These are phyloP conservation scores for Metridium senile DNA, from an alignment of 92 coral and sea anemone species.

Conservation along the genomic window DNA sequence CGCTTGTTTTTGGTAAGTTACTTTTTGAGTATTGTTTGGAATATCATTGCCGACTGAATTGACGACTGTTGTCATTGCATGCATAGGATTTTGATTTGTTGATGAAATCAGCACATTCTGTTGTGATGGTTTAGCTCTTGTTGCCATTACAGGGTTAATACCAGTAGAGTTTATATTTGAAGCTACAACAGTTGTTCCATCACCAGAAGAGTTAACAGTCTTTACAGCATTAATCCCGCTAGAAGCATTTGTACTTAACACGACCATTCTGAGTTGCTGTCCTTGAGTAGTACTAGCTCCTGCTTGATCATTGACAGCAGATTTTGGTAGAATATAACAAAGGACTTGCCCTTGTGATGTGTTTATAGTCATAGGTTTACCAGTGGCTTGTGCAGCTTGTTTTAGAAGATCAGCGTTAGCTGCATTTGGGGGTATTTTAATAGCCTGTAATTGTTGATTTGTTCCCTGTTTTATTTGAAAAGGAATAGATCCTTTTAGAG, in stretches of 20 bases:
- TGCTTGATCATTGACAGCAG: not conserved
- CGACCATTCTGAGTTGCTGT: constrained; percentile 55
- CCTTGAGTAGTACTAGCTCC: constrained; percentile 9
- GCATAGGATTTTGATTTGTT: constrained; percentile 13
- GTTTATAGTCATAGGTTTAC: constrained; percentile 23
- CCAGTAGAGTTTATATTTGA: constrained; percentile 7
- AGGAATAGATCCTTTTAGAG: constrained; percentile 34
- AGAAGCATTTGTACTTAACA: constrained; percentile 44
- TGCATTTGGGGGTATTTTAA: constrained; percentile 16
- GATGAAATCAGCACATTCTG: not conserved
- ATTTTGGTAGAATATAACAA: constrained; percentile 35
- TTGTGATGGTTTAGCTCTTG: not conserved
- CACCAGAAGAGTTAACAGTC: constrained; percentile 16
- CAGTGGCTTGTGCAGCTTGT: constrained; percentile 33
- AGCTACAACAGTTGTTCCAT: constrained; percentile 4
- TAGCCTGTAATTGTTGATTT: constrained; percentile 35
- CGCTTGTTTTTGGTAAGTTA: not conserved
- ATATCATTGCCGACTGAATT: constrained; percentile 1
- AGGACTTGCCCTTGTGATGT: constrained; percentile 43
- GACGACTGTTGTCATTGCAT: not conserved
- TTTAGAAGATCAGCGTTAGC: constrained; percentile 24
- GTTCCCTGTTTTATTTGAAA: constrained; percentile 24
- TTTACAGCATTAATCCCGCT: constrained; percentile 20
- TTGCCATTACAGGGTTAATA: not conserved
- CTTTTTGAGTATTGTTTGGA: not conserved